Evolutionary conservation across 2,113 vertebrate species (phyloP).

Genomic region (Emydura subglobosa): DNA sequence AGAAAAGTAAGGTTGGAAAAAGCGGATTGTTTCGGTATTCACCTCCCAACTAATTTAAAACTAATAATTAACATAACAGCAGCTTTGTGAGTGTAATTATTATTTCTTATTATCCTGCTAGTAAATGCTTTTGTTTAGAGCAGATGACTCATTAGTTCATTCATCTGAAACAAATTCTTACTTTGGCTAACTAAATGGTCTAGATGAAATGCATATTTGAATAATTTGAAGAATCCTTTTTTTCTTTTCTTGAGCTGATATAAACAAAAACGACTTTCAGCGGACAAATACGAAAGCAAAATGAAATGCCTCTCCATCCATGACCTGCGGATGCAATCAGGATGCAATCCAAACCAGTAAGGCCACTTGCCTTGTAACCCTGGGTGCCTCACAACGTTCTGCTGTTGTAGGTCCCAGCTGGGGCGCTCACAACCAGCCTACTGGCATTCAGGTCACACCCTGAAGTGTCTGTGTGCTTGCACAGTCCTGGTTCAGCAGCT

Average conservation of each 20-base stretch:
- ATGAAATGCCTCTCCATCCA: background rate
- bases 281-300: background rate
- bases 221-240: background rate
- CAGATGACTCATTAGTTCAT: slow-evolving; percentile 50
- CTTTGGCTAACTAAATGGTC: slow-evolving; percentile 15
- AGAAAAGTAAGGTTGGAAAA: slow-evolving; percentile 23
- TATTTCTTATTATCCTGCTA: slow-evolving; percentile 39
- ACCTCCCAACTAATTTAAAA: slow-evolving; percentile 48
- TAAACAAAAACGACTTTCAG: background rate
- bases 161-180: slow-evolving; percentile 61
- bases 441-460: background rate
- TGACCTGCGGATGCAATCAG: background rate
- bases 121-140: slow-evolving; percentile 42
- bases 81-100: slow-evolving; percentile 43
- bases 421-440: background rate
- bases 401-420: background rate
- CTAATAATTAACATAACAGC: slow-evolving; percentile 53
- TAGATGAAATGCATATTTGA: slow-evolving; percentile 10
- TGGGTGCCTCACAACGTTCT: background rate
- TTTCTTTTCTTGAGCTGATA: background rate
- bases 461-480: background rate
- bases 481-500: background rate
- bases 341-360: background rate
- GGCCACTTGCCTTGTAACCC: background rate
- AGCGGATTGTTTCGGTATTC: slow-evolving; percentile 25